Evolutionary conservation across 2,888 invertebrate species (phyloP), one percentile per base, ranked within the genome.

Genomic region (Morpho helenor): DNA sequence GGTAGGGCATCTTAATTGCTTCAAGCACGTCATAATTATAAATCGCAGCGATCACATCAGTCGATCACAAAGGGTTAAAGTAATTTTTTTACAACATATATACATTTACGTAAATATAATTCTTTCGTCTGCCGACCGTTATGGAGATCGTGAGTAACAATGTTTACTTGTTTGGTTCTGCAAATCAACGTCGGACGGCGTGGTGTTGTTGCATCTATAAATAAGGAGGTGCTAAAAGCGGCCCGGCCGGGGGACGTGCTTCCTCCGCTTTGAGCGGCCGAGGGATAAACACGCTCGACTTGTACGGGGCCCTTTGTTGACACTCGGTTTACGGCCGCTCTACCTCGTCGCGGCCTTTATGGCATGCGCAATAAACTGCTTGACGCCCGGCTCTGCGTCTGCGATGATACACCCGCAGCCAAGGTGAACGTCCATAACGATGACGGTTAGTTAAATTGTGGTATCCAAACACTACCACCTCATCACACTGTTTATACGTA

Each of bases 171-270:
- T 77, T 74, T 72, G 67, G 77, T 81, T 83, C 84, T 86, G 88
- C 89, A 87, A 87, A 85, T 86, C 84, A 78, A 74, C 79, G 75
- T 75, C 72, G 74, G 73, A 73, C 68, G 73, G 75, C 76, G 81
- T 76, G 79, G 72, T 79, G 80, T 80, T 80, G 82, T 81, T 82
- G 78, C 76, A 74, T 87, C 87, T 88, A 88, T 86, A 89, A 90
- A 88, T 90, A 88, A 81, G 84, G 82, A 89, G 89, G 88, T 89
- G 89, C 87, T 90, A 90, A 90, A 90, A 88, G 87, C 86, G 85
- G 81, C 78, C 84, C 74, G 78, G 73, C 79, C 80, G 83, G 87
- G 87, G 82, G 87, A 86, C 86, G 80, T 79, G 86, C 80, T 86
- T 88, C 88, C 88, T 87, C 72, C 75, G 83, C 87, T 88, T 87